These are phyloP conservation scores for Netelia virgata DNA, from an alignment of 2,888 invertebrate species.

Conservation along the genomic window DNA sequence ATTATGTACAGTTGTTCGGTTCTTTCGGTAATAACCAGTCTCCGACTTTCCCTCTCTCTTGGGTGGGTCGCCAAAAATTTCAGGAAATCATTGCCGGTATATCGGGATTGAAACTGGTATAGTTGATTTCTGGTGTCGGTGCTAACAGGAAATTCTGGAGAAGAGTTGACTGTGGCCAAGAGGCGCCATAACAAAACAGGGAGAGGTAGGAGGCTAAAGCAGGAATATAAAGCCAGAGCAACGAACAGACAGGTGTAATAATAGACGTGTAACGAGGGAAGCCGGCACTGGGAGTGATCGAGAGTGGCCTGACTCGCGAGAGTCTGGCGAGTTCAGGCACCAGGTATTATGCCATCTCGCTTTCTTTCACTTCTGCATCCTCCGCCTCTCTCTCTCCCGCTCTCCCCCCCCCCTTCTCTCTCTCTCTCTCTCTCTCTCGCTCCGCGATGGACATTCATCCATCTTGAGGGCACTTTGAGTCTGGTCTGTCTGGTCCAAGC, in stretches of 20 bases:
- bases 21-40: slow-evolving; percentile 61
- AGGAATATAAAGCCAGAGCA: slow-evolving; percentile 64
- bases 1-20: not conserved
- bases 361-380: slow-evolving; percentile 38
- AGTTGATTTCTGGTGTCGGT: slow-evolving; percentile 16
- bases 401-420: slow-evolving; percentile 60
- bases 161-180: slow-evolving; percentile 32
- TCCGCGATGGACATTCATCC: slow-evolving; percentile 67
- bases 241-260: slow-evolving; percentile 80
- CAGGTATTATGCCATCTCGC: slow-evolving; percentile 55
- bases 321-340: slow-evolving; percentile 57
- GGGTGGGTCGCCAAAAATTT: slow-evolving; percentile 35
- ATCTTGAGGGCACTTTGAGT: slow-evolving; percentile 57
- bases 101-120: slow-evolving; percentile 24
- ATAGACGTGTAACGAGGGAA: slow-evolving; percentile 81
- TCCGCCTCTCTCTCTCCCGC: not conserved
- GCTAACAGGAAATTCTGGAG: slow-evolving; percentile 45
- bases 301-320: slow-evolving; percentile 65
- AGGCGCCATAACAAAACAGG: slow-evolving; percentile 36
- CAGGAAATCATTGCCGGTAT: slow-evolving; percentile 21
- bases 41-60: not conserved
- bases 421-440: slow-evolving; percentile 40
- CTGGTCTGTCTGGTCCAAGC: slow-evolving; percentile 31
- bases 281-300: slow-evolving; percentile 68
- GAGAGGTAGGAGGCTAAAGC: slow-evolving; percentile 39